Base-by-base conservation (phyloP, 1,140 invertebrate genomes). In the Lordiphosa mommai region DNA sequence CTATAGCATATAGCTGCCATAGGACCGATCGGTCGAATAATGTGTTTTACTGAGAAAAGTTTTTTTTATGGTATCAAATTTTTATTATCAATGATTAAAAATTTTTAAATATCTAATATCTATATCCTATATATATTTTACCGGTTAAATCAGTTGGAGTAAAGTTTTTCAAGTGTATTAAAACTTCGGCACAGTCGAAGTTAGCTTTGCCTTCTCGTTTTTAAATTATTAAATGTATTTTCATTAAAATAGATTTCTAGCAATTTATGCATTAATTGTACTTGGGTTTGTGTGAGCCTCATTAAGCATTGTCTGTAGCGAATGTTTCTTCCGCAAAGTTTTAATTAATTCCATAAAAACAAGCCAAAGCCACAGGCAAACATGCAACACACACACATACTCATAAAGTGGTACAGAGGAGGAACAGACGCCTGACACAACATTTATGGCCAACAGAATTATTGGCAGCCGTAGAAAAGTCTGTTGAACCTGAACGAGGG, bases 341-440 rank as follows among this genome's bases (percentile, higher is more conserved):
- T 84, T 82, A 82, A 82, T 82, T 76, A 82, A 84, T 84, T 77
- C 77, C 67, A 65, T 84, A 82, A 82, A 72, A 76, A 74, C 77
- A 82, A 72, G 77, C 33, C 59, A 57, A 80, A 68, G 76, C 76
- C 76, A 55, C 77, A 80, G 61, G 74, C 76, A 74, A 82, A 79
- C 74, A 79, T 58, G 34, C 58, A 41, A 64, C 61, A 61, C 47
- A 47, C 36, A 76, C 41, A 63, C 60, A 43, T 7, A 44, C 27
- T 14, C 12, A 37, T 47, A 16, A 29, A 20, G 37, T 27, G 12
- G 12, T 12, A 38, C 16, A 23, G 34, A 52, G 48, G 46, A 52
- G 29, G 49, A 57, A 29, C 29, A 46, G 37, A 33, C 32, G 47
- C 43, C 37, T 29, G 32, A 47, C 23, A 56, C n/a, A 67, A 58